phyloP scores from a whole-genome alignment of 2,797 vertebrate species.

The Poeciliopsis presidionis region DNA sequence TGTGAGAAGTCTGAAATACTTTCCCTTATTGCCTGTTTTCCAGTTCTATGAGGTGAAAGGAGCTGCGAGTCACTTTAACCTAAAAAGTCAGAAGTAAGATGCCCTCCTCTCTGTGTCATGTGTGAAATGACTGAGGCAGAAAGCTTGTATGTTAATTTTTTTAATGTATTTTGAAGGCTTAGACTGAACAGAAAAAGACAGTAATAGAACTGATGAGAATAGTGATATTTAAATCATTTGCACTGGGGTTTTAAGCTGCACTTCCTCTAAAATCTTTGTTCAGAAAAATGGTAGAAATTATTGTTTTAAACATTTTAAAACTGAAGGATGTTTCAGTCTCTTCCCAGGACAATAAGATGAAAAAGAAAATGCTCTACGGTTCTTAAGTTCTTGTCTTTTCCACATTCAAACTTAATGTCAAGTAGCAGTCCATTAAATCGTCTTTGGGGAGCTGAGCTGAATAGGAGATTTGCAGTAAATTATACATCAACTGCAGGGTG shows the following conservation, averaged over 20 bases:
- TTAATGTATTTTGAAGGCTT: not conserved
- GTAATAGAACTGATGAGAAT: not conserved
- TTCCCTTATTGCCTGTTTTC: not conserved
- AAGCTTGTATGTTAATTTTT: not conserved
- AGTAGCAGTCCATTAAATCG: conserved; percentile 33
- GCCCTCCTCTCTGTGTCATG: not conserved
- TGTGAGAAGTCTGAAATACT: not conserved
- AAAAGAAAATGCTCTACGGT: no score
- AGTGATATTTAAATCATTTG: not conserved
- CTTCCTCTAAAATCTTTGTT: not conserved
- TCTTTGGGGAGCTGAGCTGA: conserved; percentile 43
- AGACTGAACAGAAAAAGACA: not conserved
- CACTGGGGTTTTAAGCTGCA: not conserved
- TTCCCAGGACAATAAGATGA: not conserved
- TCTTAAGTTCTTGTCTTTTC: conserved; percentile 17
- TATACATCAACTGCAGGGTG: conserved; percentile 43
- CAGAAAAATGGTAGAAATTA: not conserved
- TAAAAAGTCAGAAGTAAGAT: not conserved
- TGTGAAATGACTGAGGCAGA: not conserved
- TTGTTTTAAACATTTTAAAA: conserved; percentile 7
- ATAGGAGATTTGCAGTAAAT: conserved; percentile 44
- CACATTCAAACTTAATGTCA: conserved; percentile 33
- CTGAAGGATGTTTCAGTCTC: not conserved
- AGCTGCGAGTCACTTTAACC: not conserved
- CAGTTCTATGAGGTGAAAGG: not conserved